Base-by-base conservation (phyloP, 2,113 vertebrate genomes). In the Onychostoma macrolepis region DNA sequence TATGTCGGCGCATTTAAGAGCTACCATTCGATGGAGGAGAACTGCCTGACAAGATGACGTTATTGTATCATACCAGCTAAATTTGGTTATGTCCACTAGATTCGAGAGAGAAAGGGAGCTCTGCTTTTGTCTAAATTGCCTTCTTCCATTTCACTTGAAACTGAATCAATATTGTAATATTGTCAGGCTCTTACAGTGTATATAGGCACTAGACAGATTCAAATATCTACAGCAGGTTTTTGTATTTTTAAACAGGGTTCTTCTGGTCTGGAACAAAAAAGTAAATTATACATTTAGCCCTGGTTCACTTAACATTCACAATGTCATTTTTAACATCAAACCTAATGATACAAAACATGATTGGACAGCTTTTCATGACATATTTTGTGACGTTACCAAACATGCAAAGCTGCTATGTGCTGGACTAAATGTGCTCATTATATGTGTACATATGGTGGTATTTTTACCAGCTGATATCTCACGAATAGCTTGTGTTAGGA, bases 101-200 rank as follows among this genome's bases (percentile, higher is more conserved):
- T 38, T n/a, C 13, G 79, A 65, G 36, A 76, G 75, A 69, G 36
- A 72, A 28, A 81, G 36, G 61, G 13, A 81, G 24, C 84, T 82
- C 80, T 79, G 48, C 36, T 76, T 71, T 53, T 33, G n/a, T 43
- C 61, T 71, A 41, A 41, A 61, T 78, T 36, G 75, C 77, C 41
- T 53, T 50, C 12, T 78, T 56, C 33, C 43, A 63, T 75, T 53
- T 61, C 74, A 48, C 50, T 58, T 78, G 38, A 80, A 77, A 80
- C 69, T 38, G 61, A 83, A 89, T 88, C 89, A 88, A 86, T 89
- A 81, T 56, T 78, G 33, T 69, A 86, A 86, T 85, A 63, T 74
- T 63, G 58, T 48, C 72, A 86, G 8, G 28, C 77, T 86, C 77
- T 72, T 30, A 30, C 53, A 50, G 26, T 58, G 13, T 67, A 36